Conservation (phyloP, 2,113 vertebrate species). For the Bubo scandiacus region DNA sequence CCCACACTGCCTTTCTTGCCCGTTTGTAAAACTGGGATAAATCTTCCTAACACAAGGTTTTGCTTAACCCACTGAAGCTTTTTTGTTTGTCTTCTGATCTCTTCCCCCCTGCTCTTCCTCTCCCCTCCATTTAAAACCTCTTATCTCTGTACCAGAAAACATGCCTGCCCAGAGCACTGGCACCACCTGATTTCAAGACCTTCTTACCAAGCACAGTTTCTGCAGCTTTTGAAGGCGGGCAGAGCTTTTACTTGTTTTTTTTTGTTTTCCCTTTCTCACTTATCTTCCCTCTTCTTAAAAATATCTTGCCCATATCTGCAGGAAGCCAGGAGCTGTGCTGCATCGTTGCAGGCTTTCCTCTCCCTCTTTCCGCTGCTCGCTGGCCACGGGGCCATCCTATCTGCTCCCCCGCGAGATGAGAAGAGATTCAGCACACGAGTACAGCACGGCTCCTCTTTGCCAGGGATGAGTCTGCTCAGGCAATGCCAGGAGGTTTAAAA, state of each 20-base stretch:
- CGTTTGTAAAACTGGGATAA: background rate
- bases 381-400: background rate
- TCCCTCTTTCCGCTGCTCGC: background rate
- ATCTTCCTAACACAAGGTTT: background rate
- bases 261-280: background rate
- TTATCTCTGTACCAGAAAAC: background rate
- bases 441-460: background rate
- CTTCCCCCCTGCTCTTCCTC: background rate
- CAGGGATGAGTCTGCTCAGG: background rate
- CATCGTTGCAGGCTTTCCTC: background rate
- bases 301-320: background rate
- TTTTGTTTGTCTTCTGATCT: background rate
- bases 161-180: fast-evolving
- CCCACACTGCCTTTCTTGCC: background rate
- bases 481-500: background rate
- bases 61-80: background rate
- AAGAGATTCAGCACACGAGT: background rate
- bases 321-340: background rate
- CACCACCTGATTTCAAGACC: fast-evolving
- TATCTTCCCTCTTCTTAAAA: conserved; percentile 1
- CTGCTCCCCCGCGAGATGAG: background rate
- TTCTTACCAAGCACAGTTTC: background rate
- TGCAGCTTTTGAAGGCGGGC: background rate
- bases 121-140: background rate
- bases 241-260: background rate